These are phyloP conservation scores for Drosophila lowei DNA, from an alignment of 1,140 invertebrate genomes.

Conservation along the genomic window DNA sequence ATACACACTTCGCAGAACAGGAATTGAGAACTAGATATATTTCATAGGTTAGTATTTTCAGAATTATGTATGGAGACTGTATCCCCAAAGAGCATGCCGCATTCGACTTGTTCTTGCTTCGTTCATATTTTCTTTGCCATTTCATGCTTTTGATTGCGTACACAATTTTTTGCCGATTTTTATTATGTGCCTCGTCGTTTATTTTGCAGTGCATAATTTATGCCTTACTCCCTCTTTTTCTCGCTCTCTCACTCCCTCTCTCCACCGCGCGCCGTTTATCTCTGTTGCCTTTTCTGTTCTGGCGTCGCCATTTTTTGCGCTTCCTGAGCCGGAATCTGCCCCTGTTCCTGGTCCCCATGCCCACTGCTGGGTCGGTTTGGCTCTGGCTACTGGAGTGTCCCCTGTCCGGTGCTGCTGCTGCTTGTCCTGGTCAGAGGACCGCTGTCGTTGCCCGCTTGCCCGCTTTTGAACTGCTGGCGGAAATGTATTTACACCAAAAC, in stretches of 20 bases:
- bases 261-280: conserved; percentile 12
- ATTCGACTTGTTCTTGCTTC: conserved; percentile 17
- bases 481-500: conserved; percentile 79
- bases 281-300: conserved; percentile 24
- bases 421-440: conserved; percentile 15
- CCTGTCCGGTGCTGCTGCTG: not conserved
- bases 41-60: not conserved
- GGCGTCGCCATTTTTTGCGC: conserved; percentile 73
- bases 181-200: conserved; percentile 70
- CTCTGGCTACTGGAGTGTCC: conserved; percentile 27
- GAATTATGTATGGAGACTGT: too few relatives aligned
- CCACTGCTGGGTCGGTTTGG: conserved; percentile 8
- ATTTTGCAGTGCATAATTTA: conserved; percentile 81
- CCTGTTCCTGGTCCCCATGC: conserved; percentile 16
- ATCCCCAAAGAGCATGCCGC: conserved; percentile 12
- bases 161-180: conserved; percentile 75
- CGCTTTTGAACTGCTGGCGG: conserved; percentile 34
- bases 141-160: conserved; percentile 74
- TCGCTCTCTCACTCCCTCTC: conserved; percentile 14
- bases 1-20: too few relatives aligned
- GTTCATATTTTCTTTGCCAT: conserved; percentile 39
- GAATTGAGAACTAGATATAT: too few relatives aligned
- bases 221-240: conserved; percentile 30
- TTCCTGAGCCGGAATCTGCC: conserved; percentile 55
- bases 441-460: conserved; percentile 27